phyloP scores from a whole-genome alignment of 2,113 vertebrate genomes.

The Myodes glareolus region DNA sequence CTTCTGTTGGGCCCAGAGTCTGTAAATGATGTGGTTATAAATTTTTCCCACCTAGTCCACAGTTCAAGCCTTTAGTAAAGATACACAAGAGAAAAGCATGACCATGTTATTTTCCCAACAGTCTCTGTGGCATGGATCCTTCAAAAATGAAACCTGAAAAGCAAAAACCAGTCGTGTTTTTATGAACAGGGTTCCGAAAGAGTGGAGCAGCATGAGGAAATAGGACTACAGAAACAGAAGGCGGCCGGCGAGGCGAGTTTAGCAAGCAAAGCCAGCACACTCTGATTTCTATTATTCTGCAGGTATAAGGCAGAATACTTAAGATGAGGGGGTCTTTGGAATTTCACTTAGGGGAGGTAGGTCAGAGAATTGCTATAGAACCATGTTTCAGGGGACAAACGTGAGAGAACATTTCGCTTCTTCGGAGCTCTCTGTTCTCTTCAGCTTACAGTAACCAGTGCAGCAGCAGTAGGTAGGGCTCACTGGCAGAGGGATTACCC shows the following conservation, averaged over 20 bases:
- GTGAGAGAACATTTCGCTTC: background rate
- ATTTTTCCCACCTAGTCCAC: background rate
- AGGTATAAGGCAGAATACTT: background rate
- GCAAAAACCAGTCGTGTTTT: background rate
- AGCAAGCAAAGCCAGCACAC: background rate
- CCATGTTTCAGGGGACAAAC: background rate
- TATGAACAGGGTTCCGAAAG: background rate
- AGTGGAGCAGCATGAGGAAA: background rate
- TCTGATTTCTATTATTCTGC: background rate
- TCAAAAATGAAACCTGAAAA: background rate
- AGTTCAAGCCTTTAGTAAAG: background rate
- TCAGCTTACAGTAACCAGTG: background rate
- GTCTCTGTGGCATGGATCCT: background rate
- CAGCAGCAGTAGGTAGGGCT: background rate
- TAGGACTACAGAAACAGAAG: background rate
- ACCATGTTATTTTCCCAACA: background rate
- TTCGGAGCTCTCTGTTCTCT: background rate
- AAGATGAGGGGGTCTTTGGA: background rate
- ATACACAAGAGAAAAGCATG: background rate
- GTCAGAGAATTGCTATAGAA: background rate
- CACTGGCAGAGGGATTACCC: background rate
- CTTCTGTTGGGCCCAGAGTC: background rate
- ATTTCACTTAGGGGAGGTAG: background rate
- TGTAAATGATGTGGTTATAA: background rate
- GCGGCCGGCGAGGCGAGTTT: background rate